A percentile compares a stretch with the other conserved stretches of the same genome.
Evolutionary conservation across 92 coral and sea anemone genomes (phyloP).

Genomic region (Actinernus sp.): DNA sequence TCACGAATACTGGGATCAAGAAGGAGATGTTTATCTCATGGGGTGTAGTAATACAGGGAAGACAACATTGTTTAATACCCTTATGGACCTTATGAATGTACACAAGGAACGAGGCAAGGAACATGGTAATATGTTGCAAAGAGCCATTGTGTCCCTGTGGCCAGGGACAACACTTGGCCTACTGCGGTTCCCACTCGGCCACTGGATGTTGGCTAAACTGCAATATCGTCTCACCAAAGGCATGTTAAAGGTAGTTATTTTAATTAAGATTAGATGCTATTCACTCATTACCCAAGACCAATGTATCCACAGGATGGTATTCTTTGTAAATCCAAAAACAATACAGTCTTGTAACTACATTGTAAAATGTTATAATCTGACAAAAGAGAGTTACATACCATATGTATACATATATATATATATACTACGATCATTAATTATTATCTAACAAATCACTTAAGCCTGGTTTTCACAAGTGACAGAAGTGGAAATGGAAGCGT

Average conservation of each 20-base stretch:
- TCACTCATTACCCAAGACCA: too few species aligned
- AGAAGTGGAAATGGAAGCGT: too few species aligned
- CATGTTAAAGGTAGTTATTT: conserved; percentile 54
- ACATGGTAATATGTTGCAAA: conserved; percentile 86
- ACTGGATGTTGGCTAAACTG: conserved; percentile 78
- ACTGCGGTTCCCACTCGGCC: conserved; percentile 83
- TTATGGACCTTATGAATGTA: conserved; percentile 79
- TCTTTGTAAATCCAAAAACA: too few species aligned
- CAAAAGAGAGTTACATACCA: too few species aligned
- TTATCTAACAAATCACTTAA: too few species aligned
- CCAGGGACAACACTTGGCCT: conserved; percentile 91
- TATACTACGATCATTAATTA: too few species aligned
- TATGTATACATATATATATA: too few species aligned
- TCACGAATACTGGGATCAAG: conserved; percentile 79
- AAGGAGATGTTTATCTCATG: conserved; percentile 85
- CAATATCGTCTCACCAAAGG: conserved; percentile 71
- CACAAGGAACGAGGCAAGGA: conserved; percentile 62
- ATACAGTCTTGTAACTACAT: too few species aligned
- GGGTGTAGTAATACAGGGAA: conserved; percentile 94
- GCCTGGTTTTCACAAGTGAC: too few species aligned
- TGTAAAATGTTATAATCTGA: too few species aligned
- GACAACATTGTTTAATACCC: conserved; percentile 87
- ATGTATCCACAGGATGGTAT: too few species aligned
- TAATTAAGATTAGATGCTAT: background rate
- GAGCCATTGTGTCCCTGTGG: conserved; percentile 84